Base-by-base conservation (phyloP, 2,888 invertebrate genomes). In the Hypena proboscidalis region DNA sequence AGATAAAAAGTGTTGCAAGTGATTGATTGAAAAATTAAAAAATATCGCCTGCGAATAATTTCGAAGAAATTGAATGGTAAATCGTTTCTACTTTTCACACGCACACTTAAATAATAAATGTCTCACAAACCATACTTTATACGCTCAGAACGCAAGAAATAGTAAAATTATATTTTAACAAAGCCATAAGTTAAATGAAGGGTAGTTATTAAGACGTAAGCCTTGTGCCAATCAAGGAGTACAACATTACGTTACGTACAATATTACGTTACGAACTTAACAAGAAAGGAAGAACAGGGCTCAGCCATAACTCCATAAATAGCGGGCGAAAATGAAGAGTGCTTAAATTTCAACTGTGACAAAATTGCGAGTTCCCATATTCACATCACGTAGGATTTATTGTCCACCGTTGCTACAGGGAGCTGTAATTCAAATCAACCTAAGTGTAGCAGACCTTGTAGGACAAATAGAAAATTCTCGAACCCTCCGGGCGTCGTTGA, bases 371-470 rank as follows among this genome's bases (percentile, higher is more conserved):
- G 34, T 36, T 50, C 26, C 35, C 23, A 46, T 52, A 77, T 75
- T 74, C 69, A 29, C 42, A 58, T 67, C 77, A 77, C 79, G 78
- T 76, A 50, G 36, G 39, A 48, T 62, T 71, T 66, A 74, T 58
- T 67, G 58, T 60, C 66, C 59, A 55, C 50, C 54, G 64, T 57
- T 51, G 58, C 62, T 52, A 51, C 54, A 35, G 58, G 67, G 67
- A 68, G 55, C 53, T 64, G 61, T 77, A 72, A 75, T 65, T 74
- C 78, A 71, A 77, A 80, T 77, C 73, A 76, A 68, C 63, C 52
- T 55, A 67, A 78, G 73, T 71, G 73, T 60, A 44, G 39, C 36
- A 55, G 51, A 62, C 50, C 42, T 37, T 41, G 58, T 41, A 41
- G 23, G 47, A 44, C 50, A 65, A 55, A 62, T 60, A 64, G 59